Evolutionary conservation across 1,140 invertebrate species (phyloP).

Genomic region (Temnothorax curvispinosus): DNA sequence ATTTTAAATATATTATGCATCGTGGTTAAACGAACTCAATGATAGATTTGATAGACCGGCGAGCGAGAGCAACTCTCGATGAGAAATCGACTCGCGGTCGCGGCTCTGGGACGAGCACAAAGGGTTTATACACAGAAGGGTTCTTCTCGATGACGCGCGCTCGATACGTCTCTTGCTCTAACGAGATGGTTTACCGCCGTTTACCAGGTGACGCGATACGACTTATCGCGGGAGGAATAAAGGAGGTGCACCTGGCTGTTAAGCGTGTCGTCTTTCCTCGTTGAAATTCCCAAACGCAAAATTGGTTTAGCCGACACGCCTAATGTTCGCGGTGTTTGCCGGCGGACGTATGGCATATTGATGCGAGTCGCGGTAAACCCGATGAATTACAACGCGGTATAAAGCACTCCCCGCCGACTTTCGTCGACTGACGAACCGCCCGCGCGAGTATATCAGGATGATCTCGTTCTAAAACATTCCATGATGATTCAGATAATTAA

Average conservation of each 20-base stretch:
- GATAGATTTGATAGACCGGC: background rate
- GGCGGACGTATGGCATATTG: conserved; percentile 22
- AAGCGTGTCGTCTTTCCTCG: conserved; percentile 23
- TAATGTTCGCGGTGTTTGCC: conserved; percentile 43
- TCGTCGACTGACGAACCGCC: background rate
- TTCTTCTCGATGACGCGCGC: conserved; percentile 21
- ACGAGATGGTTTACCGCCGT: conserved; percentile 64
- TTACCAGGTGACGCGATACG: conserved; percentile 51
- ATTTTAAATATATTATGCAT: background rate
- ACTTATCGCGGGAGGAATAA: conserved; percentile 47
- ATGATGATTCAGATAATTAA: background rate
- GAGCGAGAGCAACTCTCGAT: conserved; percentile 1
- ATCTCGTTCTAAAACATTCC: background rate
- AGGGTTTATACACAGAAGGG: conserved; percentile 13
- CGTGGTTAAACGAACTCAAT: background rate
- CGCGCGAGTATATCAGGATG: background rate
- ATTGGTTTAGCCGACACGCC: conserved; percentile 40
- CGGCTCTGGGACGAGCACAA: conserved; percentile 9
- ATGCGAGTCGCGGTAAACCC: conserved; percentile 24
- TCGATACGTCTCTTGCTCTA: background rate
- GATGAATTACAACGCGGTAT: conserved; percentile 18
- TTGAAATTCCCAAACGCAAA: conserved; percentile 48
- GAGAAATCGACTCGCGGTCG: conserved; percentile 13
- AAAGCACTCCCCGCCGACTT: background rate
- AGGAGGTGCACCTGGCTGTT: background rate